phyloP scores from a whole-genome alignment of 2,888 invertebrate genomes.

The Caenorhabditis zanzibari region DNA sequence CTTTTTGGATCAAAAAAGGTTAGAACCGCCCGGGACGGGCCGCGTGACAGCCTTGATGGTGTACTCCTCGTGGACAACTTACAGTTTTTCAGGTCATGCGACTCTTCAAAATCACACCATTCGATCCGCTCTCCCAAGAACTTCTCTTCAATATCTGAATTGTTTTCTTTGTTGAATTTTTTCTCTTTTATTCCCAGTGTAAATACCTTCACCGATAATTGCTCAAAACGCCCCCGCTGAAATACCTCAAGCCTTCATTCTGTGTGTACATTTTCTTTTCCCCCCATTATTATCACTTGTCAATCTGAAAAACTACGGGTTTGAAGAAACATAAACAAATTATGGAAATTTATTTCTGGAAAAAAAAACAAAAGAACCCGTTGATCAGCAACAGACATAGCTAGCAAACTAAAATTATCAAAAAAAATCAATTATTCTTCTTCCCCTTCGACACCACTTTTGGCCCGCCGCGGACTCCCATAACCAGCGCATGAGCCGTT shows the following conservation, averaged over 20 bases:
- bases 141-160: conserved; percentile 79
- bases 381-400: conserved; percentile 7
- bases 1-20: too few relatives aligned
- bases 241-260: neutral
- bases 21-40: too few relatives aligned
- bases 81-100: conserved; percentile 81
- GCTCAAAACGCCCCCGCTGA: conserved; percentile 21
- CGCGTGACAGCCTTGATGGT: too few relatives aligned
- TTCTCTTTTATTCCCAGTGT: neutral
- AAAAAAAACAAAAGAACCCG: conserved; percentile 14
- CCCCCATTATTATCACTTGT: conserved; percentile 37
- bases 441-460: conserved; percentile 43
- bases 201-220: conserved; percentile 16
- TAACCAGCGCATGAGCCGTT: conserved; percentile 5
- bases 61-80: too few relatives aligned
- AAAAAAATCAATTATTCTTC: conserved; percentile 42
- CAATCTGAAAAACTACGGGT: conserved; percentile 17
- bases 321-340: too few relatives aligned
- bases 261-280: conserved; percentile 8
- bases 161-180: neutral
- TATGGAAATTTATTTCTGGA: too few relatives aligned
- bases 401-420: neutral
- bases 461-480: neutral
- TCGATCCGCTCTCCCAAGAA: conserved; percentile 82
- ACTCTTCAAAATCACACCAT: conserved; percentile 81